A percentile compares a stretch with the other conserved stretches of the same genome.
phyloP scores from a whole-genome alignment of 2,113 vertebrate species.

The Alces alces region DNA sequence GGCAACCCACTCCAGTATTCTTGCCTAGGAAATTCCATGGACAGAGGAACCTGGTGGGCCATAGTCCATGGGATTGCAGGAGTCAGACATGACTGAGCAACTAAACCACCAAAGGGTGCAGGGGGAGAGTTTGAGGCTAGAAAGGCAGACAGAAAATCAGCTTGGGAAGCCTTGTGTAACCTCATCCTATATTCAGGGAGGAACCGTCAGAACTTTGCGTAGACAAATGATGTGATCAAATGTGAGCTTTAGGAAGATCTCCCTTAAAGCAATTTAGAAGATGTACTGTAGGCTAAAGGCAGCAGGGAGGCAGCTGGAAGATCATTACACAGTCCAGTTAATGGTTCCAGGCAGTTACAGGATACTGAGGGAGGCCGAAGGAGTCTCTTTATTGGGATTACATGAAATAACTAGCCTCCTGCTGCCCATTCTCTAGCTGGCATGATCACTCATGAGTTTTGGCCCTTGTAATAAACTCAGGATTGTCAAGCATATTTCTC shows the following conservation, averaged over 20 bases:
- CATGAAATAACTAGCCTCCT: neutral
- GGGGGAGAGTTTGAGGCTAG: neutral
- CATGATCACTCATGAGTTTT: neutral
- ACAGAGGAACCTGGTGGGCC: neutral
- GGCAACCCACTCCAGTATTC: neutral
- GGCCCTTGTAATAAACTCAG: neutral
- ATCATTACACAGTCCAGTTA: neutral
- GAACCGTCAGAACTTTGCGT: neutral
- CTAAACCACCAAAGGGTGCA: neutral
- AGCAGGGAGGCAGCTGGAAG: neutral
- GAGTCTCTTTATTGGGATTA: neutral
- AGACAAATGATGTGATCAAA: neutral
- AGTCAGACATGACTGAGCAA: neutral
- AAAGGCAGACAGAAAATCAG: neutral
- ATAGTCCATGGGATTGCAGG: neutral
- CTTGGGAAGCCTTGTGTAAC: neutral
- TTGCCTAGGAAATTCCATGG: neutral
- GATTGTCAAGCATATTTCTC: neutral
- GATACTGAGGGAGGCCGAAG: neutral
- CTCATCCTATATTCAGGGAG: neutral
- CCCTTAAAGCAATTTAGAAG: neutral
- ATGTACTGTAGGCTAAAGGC: neutral
- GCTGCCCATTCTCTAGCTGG: neutral
- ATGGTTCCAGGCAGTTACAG: neutral
- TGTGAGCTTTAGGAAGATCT: neutral